These are phyloP conservation scores for Sapayoa aenigma DNA, from an alignment of 2,113 vertebrate genomes.

Conservation along the genomic window DNA sequence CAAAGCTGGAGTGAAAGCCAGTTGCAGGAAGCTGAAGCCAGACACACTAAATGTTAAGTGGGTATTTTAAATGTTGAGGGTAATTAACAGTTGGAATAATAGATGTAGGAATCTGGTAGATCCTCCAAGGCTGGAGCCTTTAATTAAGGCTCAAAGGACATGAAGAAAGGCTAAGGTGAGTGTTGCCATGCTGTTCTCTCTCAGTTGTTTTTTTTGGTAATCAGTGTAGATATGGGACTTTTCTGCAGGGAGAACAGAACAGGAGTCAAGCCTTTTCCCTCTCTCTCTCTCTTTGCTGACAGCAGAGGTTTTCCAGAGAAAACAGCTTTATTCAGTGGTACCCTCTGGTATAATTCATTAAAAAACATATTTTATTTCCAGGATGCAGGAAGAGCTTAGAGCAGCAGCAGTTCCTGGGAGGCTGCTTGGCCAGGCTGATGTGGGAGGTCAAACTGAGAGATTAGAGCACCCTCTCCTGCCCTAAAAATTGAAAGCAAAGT, in stretches of 20 bases:
- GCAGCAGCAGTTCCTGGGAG: background rate
- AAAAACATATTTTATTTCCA: background rate
- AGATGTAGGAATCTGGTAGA: background rate
- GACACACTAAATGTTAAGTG: background rate
- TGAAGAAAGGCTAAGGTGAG: background rate
- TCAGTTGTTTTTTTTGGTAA: background rate
- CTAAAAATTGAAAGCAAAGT: slow-evolving; percentile 27
- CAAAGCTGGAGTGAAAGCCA: background rate
- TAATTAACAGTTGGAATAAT: slow-evolving; percentile 39
- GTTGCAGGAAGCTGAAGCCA: background rate
- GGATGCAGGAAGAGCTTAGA: background rate
- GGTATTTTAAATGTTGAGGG: background rate
- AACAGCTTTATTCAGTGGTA: background rate
- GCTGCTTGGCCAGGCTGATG: background rate
- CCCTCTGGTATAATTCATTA: background rate
- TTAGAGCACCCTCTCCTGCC: slow-evolving; percentile 65
- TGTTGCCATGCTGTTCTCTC: background rate
- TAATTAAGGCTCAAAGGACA: background rate
- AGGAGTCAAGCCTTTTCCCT: background rate
- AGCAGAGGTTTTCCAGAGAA: background rate
- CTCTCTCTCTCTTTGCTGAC: background rate
- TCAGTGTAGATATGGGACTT: background rate
- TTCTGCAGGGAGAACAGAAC: background rate
- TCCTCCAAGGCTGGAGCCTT: background rate
- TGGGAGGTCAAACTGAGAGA: background rate